Conservation (phyloP, 1,140 invertebrate species). For the Apolygus lucorum region DNA sequence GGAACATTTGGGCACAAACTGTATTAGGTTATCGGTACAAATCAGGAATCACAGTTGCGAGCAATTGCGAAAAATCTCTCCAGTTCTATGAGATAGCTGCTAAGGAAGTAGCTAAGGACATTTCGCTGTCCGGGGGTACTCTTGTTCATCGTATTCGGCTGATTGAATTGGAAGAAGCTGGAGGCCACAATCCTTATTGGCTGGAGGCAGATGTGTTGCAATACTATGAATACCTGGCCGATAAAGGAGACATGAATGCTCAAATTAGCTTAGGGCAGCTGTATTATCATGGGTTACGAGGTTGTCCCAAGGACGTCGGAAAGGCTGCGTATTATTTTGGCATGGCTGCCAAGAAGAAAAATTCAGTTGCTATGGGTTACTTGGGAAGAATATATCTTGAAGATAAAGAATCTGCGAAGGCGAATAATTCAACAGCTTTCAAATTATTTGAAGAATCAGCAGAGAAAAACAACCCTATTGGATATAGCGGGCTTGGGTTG, state of each 20-base stretch:
- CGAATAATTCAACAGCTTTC: slow-evolving; percentile 80
- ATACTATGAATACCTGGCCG: slow-evolving; percentile 92
- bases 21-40: slow-evolving; percentile 70
- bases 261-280: slow-evolving; percentile 86
- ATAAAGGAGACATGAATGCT: slow-evolving; percentile 95
- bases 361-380: slow-evolving; percentile 89
- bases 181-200: slow-evolving; percentile 58
- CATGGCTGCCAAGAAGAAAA: slow-evolving; percentile 87
- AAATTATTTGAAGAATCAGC: slow-evolving; percentile 91
- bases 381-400: slow-evolving; percentile 94
- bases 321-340: slow-evolving; percentile 87
- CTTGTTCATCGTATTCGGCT: slow-evolving; percentile 80
- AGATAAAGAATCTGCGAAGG: slow-evolving; percentile 82
- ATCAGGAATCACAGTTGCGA: slow-evolving; percentile 70
- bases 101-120: slow-evolving; percentile 71
- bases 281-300: slow-evolving; percentile 95
- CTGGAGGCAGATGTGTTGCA: slow-evolving; percentile 91
- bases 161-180: slow-evolving; percentile 83
- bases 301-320: slow-evolving; percentile 83
- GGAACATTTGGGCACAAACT: slow-evolving; percentile 88
- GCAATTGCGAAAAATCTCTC: slow-evolving; percentile 81
- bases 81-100: slow-evolving; percentile 83
- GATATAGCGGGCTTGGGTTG: slow-evolving; percentile 87
- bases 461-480: slow-evolving; percentile 89
- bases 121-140: slow-evolving; percentile 76